Evolutionary conservation across 2,888 invertebrate species (phyloP), one percentile per base, ranked within the genome.

Genomic region (Clunio marinus): DNA sequence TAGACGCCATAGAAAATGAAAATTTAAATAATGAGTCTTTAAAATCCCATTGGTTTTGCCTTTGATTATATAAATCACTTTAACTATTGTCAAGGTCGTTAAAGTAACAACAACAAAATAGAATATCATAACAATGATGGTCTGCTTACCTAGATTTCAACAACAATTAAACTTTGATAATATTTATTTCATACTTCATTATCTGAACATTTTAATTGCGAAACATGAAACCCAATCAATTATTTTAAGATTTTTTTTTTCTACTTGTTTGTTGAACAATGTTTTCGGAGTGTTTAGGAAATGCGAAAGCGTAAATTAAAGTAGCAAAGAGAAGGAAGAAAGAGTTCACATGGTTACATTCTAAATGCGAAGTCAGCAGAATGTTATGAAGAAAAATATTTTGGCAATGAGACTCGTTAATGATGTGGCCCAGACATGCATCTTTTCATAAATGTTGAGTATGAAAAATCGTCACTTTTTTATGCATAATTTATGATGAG

Each of bases 371-470:
- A 15, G n/a, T 41, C 41, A 41, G 41, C 41, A 41, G 41, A 41
- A 41, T 15, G n/a, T n/a, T n/a, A n/a, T n/a, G n/a, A n/a, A n/a
- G n/a, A n/a, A n/a, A 10, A 41, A 41, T 15, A n/a, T 41, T 41
- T 41, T 41, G 41, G 41, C 41, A 41, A 41, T 41, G 41, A 41
- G 41, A 41, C 41, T 41, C 15, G 15, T 15, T 41, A 41, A 41
- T 41, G 41, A 41, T 41, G 41, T 15, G 41, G 41, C 10, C 41
- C 41, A 41, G 41, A 41, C 41, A 15, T 15, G 15, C 2, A 41
- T 41, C 10, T 2, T 41, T 41, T 41, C 10, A 41, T 15, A 41
- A 41, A n/a, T n/a, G n/a, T n/a, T n/a, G n/a, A n/a, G n/a, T n/a
- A n/a, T n/a, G n/a, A n/a, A 41, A 41, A 41, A 41, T 10, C 41